Evolutionary conservation across 2,113 vertebrate genomes (phyloP), one percentile per base, ranked within the genome.

Genomic region (Atlantisia rogersi): DNA sequence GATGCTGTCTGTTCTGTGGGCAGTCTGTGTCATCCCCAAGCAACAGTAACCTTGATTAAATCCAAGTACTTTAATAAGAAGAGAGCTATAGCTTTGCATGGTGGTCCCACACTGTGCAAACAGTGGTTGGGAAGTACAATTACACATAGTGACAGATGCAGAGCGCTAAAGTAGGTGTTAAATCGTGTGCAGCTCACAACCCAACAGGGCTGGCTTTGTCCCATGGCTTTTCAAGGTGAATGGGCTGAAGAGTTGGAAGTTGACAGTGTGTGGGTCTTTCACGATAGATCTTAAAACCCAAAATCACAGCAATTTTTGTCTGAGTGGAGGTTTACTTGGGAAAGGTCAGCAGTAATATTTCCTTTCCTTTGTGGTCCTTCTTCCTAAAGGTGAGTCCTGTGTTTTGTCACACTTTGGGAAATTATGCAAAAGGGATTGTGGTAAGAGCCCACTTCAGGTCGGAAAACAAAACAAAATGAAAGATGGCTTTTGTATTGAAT

Each of bases 31-130:
- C 78, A 69, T 93, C 83, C 76, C 85, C 68, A 65, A 95, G 86
- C 95, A 93, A 58, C 80, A 46, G 48, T 71, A 94, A 64, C 75
- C 82, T 82, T 96, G 92, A 88, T 97, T 96, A 96, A 95, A 95
- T 94, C 83, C 91, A 94, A 89, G 71, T 12, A 15, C 83, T 88
- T 86, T 78, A 91, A 94, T 83, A 92, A 95, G 75, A 55, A 81
- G 84, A 69, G 88, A 89, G 82, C 82, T 75, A 60, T n/a, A 77
- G 46, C 68, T 92, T 64, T 81, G 62, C 52, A 2, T 12, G 26
- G 58, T 24, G 21, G 6, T 76, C 46, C 77, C 44, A 58, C 68
- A 35, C 63, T 56, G 70, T 32, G 75, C 62, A 67, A 82, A 16
- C 69, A 92, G 91, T 55, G 5, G 90, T n/a, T 31, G 92, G 60